Evolutionary conservation across 2,797 vertebrate species (phyloP).

Genomic region (Denticeps clupeoides): DNA sequence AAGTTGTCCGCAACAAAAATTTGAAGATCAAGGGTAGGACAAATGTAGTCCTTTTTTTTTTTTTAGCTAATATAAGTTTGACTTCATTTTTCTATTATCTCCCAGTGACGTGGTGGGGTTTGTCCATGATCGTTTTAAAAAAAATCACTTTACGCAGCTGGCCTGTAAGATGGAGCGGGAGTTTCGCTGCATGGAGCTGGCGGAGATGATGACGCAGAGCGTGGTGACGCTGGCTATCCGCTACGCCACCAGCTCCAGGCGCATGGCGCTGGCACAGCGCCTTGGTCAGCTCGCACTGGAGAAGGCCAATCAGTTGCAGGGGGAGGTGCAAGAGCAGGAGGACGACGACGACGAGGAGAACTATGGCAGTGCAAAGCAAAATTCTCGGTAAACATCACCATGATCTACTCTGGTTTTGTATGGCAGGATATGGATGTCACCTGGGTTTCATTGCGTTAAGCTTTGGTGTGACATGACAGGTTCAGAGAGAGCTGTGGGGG

Average conservation of each 20-base stretch:
- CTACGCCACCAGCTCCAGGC: conserved; percentile 81
- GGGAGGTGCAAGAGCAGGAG: conserved; percentile 29
- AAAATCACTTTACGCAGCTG: too few relatives aligned
- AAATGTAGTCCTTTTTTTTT: too few relatives aligned
- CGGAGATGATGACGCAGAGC: conserved; percentile 78
- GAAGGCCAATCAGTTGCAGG: conserved; percentile 60
- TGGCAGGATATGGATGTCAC: not conserved
- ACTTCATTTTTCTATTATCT: too few relatives aligned
- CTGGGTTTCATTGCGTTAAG: not conserved
- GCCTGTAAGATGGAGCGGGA: conserved; percentile 89
- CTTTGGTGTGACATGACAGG: conserved; percentile 28
- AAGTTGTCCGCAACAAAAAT: too few relatives aligned
- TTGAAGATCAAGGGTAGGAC: too few relatives aligned
- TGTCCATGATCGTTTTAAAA: too few relatives aligned
- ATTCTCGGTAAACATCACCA: conserved; percentile 53
- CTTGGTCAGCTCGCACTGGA: conserved; percentile 77
- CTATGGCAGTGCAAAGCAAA: conserved; percentile 40
- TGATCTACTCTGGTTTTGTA: not conserved
- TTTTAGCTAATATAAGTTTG: too few relatives aligned
- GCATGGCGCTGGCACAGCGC: conserved; percentile 74
- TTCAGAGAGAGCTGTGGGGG: conserved; percentile 39
- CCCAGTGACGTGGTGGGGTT: too few relatives aligned
- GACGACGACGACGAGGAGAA: conserved; percentile 52
- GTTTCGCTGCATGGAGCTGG: conserved; percentile 86
- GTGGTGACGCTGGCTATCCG: conserved; percentile 80